These are phyloP conservation scores for Pycnomerus fuliginosus DNA, from an alignment of 2,888 invertebrate species.

Conservation along the genomic window DNA sequence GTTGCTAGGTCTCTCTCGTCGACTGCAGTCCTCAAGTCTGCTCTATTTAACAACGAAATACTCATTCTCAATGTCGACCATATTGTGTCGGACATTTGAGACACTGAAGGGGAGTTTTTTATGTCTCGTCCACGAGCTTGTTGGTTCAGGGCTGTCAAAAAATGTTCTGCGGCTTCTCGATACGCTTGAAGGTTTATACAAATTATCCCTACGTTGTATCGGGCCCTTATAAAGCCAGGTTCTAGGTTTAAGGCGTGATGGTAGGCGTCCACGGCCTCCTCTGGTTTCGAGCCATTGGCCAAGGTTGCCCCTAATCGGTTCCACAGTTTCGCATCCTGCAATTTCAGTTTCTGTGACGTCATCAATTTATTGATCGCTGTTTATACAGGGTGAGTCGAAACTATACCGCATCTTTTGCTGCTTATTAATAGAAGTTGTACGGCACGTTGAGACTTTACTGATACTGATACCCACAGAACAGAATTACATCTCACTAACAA, in stretches of 20 bases:
- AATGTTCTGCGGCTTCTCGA: slow-evolving; percentile 92
- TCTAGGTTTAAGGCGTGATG: slow-evolving; percentile 85
- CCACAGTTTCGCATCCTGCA: slow-evolving; percentile 89
- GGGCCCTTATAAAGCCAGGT: slow-evolving; percentile 94
- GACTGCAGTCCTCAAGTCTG: slow-evolving; percentile 62
- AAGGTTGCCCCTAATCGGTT: slow-evolving; percentile 96
- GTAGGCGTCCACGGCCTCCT: slow-evolving; percentile 96
- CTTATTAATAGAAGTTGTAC: too few relatives aligned
- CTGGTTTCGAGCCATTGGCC: slow-evolving; percentile 92
- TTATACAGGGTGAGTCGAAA: too few relatives aligned
- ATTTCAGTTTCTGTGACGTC: too few relatives aligned
- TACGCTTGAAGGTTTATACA: slow-evolving; percentile 95
- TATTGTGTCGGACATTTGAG: slow-evolving; percentile 85
- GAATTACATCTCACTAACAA: too few relatives aligned
- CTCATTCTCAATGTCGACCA: slow-evolving; percentile 93
- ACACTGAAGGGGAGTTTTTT: slow-evolving; percentile 48
- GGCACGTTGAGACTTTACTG: too few relatives aligned
- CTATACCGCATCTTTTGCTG: too few relatives aligned
- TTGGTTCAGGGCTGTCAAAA: slow-evolving; percentile 88
- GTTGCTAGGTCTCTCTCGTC: slow-evolving; percentile 62
- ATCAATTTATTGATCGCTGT: too few relatives aligned
- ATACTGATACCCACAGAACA: too few relatives aligned
- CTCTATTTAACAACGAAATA: slow-evolving; percentile 74
- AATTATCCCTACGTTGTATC: slow-evolving; percentile 97
- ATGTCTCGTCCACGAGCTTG: slow-evolving; percentile 74